Evolutionary conservation across 23 tunicate genomes (phyloP).

Genomic region (Halocynthia roretzi): DNA sequence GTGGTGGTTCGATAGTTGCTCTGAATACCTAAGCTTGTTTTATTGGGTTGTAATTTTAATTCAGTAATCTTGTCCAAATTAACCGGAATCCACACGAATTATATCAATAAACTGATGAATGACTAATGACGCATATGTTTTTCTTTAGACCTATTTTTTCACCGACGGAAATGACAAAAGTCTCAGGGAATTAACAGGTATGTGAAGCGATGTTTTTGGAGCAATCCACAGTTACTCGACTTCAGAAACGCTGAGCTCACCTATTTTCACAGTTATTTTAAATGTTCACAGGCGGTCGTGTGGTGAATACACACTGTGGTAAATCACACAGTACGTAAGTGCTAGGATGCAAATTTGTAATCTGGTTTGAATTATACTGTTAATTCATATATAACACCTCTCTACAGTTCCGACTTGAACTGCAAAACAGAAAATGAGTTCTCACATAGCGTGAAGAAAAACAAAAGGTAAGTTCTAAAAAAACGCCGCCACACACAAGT

Average conservation of each 20-base stretch:
- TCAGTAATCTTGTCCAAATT: too few species aligned
- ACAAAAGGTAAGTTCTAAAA: constrained; percentile 16
- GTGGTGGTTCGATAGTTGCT: too few species aligned
- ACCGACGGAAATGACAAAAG: constrained; percentile 25
- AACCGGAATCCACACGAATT: too few species aligned
- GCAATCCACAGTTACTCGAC: too few species aligned
- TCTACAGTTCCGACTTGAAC: constrained; percentile 30
- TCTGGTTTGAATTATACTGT: not conserved
- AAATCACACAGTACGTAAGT: constrained; percentile 21
- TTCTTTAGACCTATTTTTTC: constrained; percentile 24
- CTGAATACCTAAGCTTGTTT: too few species aligned
- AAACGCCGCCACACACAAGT: too few species aligned
- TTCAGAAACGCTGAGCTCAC: too few species aligned
- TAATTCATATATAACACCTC: not conserved
- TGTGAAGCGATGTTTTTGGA: too few species aligned
- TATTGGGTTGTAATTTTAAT: too few species aligned
- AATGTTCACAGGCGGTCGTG: constrained; percentile 10
- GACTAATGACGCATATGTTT: not conserved
- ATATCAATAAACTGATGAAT: not conserved
- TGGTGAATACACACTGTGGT: constrained; percentile 35
- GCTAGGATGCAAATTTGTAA: not conserved
- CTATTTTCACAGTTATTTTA: too few species aligned
- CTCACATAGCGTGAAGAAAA: constrained; percentile 16
- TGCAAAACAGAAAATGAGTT: constrained; percentile 60
- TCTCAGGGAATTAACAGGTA: constrained; percentile 3